Conservation (phyloP, 2,797 vertebrate species). For the Phaenicophaeus curvirostris region DNA sequence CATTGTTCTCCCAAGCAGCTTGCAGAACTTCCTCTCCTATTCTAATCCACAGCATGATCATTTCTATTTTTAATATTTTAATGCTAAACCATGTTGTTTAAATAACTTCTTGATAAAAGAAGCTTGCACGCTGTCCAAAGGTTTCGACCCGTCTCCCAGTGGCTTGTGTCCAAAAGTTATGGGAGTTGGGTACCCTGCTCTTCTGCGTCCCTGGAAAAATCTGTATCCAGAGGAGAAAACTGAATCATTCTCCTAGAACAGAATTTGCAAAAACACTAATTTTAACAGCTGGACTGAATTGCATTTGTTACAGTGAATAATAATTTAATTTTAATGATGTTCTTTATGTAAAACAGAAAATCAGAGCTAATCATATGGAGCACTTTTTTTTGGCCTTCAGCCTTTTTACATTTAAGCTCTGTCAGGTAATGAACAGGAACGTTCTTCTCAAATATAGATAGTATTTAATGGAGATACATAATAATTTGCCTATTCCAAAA, state of each 20-base stretch:
- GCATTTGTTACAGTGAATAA: constrained; percentile 37
- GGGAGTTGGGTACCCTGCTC: neutral
- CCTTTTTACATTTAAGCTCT: constrained; percentile 13
- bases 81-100: neutral
- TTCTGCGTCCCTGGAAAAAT: neutral
- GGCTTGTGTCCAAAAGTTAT: neutral
- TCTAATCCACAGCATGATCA: neutral
- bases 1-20: neutral
- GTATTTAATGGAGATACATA: constrained; percentile 31
- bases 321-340: constrained; percentile 52
- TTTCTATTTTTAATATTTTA: neutral
- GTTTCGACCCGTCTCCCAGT: neutral
- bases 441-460: constrained; percentile 4
- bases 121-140: neutral
- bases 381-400: constrained; percentile 52
- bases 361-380: constrained; percentile 18
- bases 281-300: constrained; percentile 9
- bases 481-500: constrained; percentile 29
- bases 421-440: constrained; percentile 54
- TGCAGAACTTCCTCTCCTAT: neutral
- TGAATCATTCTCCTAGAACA: neutral
- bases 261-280: neutral
- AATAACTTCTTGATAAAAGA: neutral
- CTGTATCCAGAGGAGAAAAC: neutral
- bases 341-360: constrained; percentile 33